Conservation (phyloP, 1,140 invertebrate species). For the Drosophila sucinea region DNA sequence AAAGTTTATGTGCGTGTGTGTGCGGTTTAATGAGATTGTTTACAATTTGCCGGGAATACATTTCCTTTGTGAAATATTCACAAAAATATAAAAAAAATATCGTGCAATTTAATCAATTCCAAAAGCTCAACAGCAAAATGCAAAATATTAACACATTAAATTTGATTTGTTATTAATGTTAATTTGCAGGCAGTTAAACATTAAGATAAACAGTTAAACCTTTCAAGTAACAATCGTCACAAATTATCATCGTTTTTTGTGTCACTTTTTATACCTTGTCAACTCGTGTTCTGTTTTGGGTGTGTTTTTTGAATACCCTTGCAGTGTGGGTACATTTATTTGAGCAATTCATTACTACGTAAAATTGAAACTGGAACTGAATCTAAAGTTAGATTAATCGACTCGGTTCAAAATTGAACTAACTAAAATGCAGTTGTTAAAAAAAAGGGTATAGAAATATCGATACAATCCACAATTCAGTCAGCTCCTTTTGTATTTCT, state of each 20-base stretch:
- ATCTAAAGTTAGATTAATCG: too few relatives aligned
- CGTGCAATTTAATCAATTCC: constrained; percentile 10
- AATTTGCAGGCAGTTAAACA: constrained; percentile 27
- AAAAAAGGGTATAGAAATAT: neutral
- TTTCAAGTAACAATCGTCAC: constrained; percentile 12
- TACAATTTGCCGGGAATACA: constrained; percentile 24
- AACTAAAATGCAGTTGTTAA: too few relatives aligned
- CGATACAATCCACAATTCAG: neutral
- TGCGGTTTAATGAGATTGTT: constrained; percentile 67
- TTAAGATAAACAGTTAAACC: constrained; percentile 20
- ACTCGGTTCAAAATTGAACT: too few relatives aligned
- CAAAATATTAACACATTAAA: constrained; percentile 29
- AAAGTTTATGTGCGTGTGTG: constrained; percentile 16
- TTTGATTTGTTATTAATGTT: constrained; percentile 26
- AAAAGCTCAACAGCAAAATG: neutral
- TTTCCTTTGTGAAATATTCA: constrained; percentile 22
- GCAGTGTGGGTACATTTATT: neutral
- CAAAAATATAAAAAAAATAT: constrained; percentile 2
- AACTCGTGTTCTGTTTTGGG: neutral
- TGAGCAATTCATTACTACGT: too few relatives aligned
- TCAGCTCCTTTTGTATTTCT: neutral
- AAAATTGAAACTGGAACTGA: too few relatives aligned
- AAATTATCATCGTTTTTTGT: constrained; percentile 20
- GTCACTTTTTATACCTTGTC: neutral
- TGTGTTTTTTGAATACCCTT: neutral